Percentiles rank a stretch among this genome's conserved stretches.
phyloP scores from a whole-genome alignment of 2,797 vertebrate species.

The Rhinatrema bivittatum region DNA sequence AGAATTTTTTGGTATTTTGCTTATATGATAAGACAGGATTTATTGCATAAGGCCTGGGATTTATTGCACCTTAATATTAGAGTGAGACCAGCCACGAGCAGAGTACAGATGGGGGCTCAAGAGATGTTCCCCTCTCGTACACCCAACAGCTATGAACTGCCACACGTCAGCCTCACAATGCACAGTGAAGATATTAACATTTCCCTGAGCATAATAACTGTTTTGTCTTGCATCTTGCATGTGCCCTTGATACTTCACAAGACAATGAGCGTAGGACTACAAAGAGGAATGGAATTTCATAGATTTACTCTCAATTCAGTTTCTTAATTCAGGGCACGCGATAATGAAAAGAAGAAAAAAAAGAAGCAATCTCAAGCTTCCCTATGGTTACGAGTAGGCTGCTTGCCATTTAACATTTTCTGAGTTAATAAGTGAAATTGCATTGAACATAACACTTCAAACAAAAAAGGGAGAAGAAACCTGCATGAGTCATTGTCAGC shows the following conservation, averaged over 20 bases:
- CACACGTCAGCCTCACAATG: not conserved
- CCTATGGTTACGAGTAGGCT: too few relatives aligned
- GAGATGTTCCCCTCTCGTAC: constrained; percentile 11
- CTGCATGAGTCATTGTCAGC: too few relatives aligned
- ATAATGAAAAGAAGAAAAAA: not conserved
- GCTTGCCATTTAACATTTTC: too few relatives aligned
- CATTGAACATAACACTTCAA: too few relatives aligned
- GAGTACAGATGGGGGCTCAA: constrained; percentile 30
- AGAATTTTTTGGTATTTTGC: too few relatives aligned
- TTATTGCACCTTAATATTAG: constrained; percentile 18
- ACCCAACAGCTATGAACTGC: not conserved
- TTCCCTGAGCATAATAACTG: constrained; percentile 2
- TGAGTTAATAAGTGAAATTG: too few relatives aligned
- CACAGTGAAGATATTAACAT: constrained; percentile 3
- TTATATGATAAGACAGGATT: constrained; percentile 40
- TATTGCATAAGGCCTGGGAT: constrained; percentile 24
- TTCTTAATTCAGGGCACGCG: constrained; percentile 3
- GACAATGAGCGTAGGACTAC: too few relatives aligned
- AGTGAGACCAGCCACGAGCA: constrained; percentile 36
- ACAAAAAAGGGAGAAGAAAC: too few relatives aligned
- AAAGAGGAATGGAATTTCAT: not conserved
- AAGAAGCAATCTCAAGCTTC: too few relatives aligned
- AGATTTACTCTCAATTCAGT: not conserved
- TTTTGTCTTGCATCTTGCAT: not conserved
- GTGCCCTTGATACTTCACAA: not conserved